A percentile compares a stretch with the other conserved stretches of the same genome.
These are phyloP conservation scores for Cetoscarus ocellatus DNA, from an alignment of 2,797 vertebrate genomes.

Conservation along the genomic window DNA sequence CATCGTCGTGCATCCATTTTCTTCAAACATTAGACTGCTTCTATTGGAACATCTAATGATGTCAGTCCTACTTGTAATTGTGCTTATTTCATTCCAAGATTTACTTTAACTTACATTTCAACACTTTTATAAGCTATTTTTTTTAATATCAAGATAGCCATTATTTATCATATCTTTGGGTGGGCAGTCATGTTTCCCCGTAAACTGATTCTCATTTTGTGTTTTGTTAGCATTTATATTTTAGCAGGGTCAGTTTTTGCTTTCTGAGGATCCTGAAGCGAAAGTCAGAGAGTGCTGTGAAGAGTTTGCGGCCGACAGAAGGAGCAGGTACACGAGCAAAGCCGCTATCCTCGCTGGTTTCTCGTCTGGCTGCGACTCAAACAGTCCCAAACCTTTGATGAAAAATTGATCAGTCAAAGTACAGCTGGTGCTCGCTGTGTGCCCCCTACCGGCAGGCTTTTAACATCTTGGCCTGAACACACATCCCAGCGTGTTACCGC, in stretches of 20 bases:
- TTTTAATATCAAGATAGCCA: too few relatives aligned
- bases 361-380: conserved; percentile 38
- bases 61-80: too few relatives aligned
- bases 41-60: too few relatives aligned
- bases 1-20: too few relatives aligned
- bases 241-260: neutral
- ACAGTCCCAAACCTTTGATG: conserved; percentile 52
- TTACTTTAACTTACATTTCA: neutral
- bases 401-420: conserved; percentile 68
- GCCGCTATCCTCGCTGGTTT: conserved; percentile 16
- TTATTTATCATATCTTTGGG: too few relatives aligned
- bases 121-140: too few relatives aligned
- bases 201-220: too few relatives aligned
- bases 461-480: conserved; percentile 43
- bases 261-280: neutral
- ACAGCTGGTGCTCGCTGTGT: conserved; percentile 44
- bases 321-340: conserved; percentile 7
- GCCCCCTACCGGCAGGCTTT: conserved; percentile 58
- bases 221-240: neutral
- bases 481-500: conserved; percentile 40
- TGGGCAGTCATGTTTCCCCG: neutral
- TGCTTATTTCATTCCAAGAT: too few relatives aligned
- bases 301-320: neutral
- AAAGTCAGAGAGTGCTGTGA: conserved; percentile 1
- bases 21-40: too few relatives aligned